Evolutionary conservation across 2,797 vertebrate species (phyloP).

Genomic region (Epinephelus coioides): DNA sequence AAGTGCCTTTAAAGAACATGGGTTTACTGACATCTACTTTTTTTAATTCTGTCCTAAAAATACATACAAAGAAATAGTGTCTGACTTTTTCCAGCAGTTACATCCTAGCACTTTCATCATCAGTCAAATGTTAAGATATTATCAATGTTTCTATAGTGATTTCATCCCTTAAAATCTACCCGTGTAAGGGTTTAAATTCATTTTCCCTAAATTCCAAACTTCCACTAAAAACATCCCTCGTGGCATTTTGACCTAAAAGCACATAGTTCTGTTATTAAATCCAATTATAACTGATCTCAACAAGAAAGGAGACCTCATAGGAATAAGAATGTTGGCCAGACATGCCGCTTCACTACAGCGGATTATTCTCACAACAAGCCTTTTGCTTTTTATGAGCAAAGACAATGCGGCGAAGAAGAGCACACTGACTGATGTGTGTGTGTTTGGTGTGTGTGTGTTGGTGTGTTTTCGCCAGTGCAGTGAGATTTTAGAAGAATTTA

Average conservation of each 20-base stretch:
- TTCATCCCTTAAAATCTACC: conserved; percentile 37
- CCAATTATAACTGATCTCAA: conserved; percentile 53
- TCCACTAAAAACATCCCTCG: conserved; percentile 58
- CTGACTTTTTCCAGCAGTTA: not conserved
- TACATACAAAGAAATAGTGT: too few relatives aligned
- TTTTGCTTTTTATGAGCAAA: conserved; percentile 54
- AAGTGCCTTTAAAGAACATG: not conserved
- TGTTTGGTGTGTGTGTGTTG: conserved; percentile 1
- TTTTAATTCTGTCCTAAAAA: not conserved
- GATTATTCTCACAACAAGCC: conserved; percentile 49
- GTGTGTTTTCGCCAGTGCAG: conserved; percentile 25
- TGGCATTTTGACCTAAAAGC: conserved; percentile 52
- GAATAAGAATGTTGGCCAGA: conserved; percentile 55
- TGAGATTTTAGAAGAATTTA: conserved; percentile 58
- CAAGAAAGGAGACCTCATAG: conserved; percentile 31
- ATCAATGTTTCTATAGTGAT: conserved; percentile 26
- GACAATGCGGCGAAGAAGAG: conserved; percentile 34
- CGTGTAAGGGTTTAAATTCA: conserved; percentile 18
- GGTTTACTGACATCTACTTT: not conserved
- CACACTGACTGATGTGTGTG: conserved; percentile 44
- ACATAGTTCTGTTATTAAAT: conserved; percentile 74
- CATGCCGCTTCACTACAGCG: conserved; percentile 23
- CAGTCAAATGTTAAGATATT: conserved; percentile 7
- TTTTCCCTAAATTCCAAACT: conserved; percentile 47
- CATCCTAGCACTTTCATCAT: not conserved